Percentiles rank a stretch among this genome's conserved stretches.
Conservation (phyloP, 2,113 vertebrate species). For the Lophotis ruficrista region DNA sequence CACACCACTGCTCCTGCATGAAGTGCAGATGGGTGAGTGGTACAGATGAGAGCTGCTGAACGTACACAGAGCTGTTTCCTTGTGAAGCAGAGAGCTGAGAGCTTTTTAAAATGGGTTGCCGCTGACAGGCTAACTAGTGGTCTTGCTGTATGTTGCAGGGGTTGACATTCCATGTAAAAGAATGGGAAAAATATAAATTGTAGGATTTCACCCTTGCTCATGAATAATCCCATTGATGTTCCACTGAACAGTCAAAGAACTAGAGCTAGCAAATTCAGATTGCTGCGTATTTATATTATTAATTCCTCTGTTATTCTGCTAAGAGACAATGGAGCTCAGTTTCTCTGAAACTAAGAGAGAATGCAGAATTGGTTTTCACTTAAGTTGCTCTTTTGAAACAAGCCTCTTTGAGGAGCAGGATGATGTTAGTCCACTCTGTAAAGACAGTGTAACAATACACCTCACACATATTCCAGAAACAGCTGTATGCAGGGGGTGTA, state of each 20-base stretch:
- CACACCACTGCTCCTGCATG: background rate
- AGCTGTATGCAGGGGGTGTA: background rate
- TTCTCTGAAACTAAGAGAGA: slow-evolving; percentile 28
- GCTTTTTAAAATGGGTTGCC: background rate
- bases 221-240: slow-evolving; percentile 45
- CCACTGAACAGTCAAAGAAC: slow-evolving; percentile 11
- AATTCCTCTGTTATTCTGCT: slow-evolving; percentile 36
- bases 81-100: background rate
- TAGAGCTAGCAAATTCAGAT: slow-evolving; percentile 32
- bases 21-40: background rate
- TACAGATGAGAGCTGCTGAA: background rate
- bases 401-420: slow-evolving; percentile 23
- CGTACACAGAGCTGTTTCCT: background rate
- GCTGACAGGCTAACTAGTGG: background rate
- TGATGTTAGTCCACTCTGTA: slow-evolving; percentile 9
- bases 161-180: background rate
- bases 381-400: slow-evolving; percentile 49
- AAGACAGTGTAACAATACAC: slow-evolving; percentile 5
- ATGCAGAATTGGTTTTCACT: slow-evolving; percentile 50
- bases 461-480: background rate
- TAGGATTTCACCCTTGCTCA: background rate
- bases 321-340: slow-evolving; percentile 2
- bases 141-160: background rate
- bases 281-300: slow-evolving; percentile 34
- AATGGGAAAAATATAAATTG: background rate